Conservation (phyloP, 2,113 vertebrate genomes). For the Aldabrachelys gigantea region DNA sequence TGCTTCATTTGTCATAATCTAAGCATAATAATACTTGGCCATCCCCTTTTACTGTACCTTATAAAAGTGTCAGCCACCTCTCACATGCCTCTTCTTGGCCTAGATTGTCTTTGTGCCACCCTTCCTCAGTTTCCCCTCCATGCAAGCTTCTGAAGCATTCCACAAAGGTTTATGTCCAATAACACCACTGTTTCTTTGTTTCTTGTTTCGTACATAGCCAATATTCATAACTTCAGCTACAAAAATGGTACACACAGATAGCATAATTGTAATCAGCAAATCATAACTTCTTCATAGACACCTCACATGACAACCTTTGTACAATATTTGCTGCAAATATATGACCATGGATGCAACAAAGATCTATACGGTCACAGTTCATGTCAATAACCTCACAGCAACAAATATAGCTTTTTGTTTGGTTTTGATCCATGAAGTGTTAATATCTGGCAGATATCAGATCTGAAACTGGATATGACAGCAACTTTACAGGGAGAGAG, state of each 20-base stretch:
- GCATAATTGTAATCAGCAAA: too few species aligned
- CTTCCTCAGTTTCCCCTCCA: neutral
- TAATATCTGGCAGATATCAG: neutral
- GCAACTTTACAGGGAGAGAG: neutral
- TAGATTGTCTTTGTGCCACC: neutral
- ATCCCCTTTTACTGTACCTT: constrained; percentile 3
- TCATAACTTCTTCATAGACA: too few species aligned
- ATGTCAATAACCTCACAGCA: neutral
- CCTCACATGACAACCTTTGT: too few species aligned
- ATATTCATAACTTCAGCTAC: too few species aligned
- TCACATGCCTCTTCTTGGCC: neutral
- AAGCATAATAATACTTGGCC: constrained; percentile 1
- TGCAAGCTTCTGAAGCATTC: neutral
- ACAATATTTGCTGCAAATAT: too few species aligned
- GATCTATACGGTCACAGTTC: too few species aligned
- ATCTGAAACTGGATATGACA: neutral
- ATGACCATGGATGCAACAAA: too few species aligned
- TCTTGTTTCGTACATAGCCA: neutral
- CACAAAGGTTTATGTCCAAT: neutral
- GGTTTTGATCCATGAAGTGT: neutral
- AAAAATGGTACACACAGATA: too few species aligned
- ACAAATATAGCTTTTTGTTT: neutral
- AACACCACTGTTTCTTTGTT: neutral
- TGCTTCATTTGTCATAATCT: constrained; percentile 38
- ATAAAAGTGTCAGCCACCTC: neutral